These are phyloP conservation scores for Tilapia sparmanii DNA, from an alignment of 2,113 vertebrate species.

Conservation along the genomic window DNA sequence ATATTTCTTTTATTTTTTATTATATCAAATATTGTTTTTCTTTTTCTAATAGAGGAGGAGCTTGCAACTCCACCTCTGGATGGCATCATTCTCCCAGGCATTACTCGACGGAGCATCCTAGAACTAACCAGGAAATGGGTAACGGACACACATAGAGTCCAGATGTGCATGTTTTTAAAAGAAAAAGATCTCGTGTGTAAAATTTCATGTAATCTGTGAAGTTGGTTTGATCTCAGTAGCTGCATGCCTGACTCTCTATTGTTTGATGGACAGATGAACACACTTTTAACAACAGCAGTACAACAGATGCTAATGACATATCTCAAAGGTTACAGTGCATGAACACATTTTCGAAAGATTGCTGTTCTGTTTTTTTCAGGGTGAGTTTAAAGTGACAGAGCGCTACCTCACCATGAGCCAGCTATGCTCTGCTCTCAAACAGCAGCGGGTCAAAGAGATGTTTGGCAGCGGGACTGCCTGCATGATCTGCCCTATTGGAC, in stretches of 20 bases:
- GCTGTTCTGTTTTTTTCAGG: conserved; percentile 52
- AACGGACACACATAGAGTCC: fast-evolving
- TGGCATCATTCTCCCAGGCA: conserved; percentile 86
- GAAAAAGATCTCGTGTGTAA: fast-evolving
- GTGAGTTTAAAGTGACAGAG: conserved; percentile 83
- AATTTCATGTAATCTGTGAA: not conserved
- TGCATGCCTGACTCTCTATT: not conserved
- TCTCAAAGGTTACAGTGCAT: not conserved
- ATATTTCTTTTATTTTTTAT: not conserved
- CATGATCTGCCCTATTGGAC: conserved; percentile 79
- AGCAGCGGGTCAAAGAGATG: conserved; percentile 81
- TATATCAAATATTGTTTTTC: not conserved
- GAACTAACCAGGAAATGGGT: conserved; percentile 82
- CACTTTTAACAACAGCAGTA: not conserved
- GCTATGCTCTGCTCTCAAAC: conserved; percentile 72
- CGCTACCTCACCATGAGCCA: conserved; percentile 82
- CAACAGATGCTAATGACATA: not conserved
- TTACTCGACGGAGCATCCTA: conserved; percentile 83
- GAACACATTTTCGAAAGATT: not conserved
- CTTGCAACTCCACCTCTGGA: conserved; percentile 87
- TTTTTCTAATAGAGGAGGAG: conserved; percentile 76
- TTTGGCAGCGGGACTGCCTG: conserved; percentile 91
- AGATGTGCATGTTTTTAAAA: not conserved
- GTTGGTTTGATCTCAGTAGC: not conserved
- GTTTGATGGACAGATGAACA: not conserved